Evolutionary conservation across 1,140 invertebrate genomes (phyloP).

Genomic region (Monomorium pharaonis): DNA sequence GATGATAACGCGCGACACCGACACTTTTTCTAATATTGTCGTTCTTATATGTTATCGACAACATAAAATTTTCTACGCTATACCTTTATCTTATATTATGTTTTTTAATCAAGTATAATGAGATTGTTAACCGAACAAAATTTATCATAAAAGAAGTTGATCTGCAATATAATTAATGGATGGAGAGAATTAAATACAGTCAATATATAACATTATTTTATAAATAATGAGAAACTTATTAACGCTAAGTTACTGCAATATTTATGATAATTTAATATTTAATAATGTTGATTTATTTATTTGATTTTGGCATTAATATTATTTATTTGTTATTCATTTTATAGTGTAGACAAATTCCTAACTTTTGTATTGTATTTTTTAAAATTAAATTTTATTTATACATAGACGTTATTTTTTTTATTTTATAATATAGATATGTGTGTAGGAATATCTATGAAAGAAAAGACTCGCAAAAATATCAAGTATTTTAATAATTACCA

Average conservation of each 20-base stretch:
- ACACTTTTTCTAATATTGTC: neutral
- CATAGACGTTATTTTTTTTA: neutral
- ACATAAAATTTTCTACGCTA: neutral
- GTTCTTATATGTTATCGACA: neutral
- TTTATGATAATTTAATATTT: neutral
- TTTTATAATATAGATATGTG: neutral
- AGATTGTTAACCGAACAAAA: neutral
- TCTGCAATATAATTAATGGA: neutral
- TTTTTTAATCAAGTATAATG: neutral
- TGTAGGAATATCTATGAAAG: neutral
- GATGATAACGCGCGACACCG: neutral
- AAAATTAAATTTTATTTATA: neutral
- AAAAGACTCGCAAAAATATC: neutral
- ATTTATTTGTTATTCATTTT: slow-evolving; percentile 5
- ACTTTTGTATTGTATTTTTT: neutral
- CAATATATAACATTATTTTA: neutral
- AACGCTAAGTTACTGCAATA: neutral
- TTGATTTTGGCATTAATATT: neutral
- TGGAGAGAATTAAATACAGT: neutral
- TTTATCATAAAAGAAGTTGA: neutral
- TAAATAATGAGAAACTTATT: neutral
- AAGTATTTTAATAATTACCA: neutral
- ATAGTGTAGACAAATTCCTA: neutral
- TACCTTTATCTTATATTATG: neutral
- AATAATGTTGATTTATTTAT: neutral